These are phyloP conservation scores for Anthopleura xanthogrammica DNA, from an alignment of 92 coral and sea anemone species.

Conservation along the genomic window DNA sequence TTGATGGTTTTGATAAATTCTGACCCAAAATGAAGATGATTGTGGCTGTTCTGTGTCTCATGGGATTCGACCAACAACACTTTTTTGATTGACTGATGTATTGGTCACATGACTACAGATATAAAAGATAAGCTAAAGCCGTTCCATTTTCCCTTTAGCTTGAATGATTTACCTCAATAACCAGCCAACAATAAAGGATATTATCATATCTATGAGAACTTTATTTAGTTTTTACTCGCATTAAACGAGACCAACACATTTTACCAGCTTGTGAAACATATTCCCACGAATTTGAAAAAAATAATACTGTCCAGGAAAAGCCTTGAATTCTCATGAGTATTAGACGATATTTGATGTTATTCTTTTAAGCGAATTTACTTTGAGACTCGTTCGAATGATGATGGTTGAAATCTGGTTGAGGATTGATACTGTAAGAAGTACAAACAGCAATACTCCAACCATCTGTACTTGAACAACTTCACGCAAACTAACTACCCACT, in stretches of 20 bases:
- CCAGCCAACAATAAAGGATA: background rate
- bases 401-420: background rate
- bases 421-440: background rate
- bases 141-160: background rate
- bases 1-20: background rate
- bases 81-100: background rate
- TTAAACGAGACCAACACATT: background rate
- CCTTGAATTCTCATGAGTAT: background rate
- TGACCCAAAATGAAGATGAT: background rate
- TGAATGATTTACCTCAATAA: background rate
- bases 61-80: background rate
- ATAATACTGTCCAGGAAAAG: background rate
- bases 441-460: background rate
- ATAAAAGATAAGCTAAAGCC: background rate
- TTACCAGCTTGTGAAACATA: background rate
- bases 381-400: background rate
- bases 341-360: background rate
- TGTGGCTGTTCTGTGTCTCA: background rate
- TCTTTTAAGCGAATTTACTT: background rate
- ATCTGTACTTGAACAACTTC: constrained; percentile 4
- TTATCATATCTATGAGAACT: background rate
- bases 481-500: constrained; percentile 5
- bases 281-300: background rate
- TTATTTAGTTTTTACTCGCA: background rate
- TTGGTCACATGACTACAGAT: constrained; percentile 9